Evolutionary conservation across 2,888 invertebrate species (phyloP).

Genomic region (Synergus gifuensis): DNA sequence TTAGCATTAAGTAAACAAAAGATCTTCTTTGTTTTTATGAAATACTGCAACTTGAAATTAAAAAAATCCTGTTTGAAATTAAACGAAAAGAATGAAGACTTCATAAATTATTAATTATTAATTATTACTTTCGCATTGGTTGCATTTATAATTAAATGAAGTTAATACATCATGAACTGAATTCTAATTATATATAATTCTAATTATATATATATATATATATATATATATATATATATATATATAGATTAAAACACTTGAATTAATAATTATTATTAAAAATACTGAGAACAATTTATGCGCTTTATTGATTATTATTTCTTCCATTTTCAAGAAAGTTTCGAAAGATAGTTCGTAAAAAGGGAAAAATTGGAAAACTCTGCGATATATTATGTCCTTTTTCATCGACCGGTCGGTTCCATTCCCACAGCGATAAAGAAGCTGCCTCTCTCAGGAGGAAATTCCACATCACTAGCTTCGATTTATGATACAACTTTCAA

Average conservation of each 20-base stretch:
- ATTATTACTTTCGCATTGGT: neutral
- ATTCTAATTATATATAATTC: too few relatives aligned
- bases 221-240: too few relatives aligned
- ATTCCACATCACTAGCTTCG: slow-evolving; percentile 38
- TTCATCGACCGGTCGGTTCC: slow-evolving; percentile 36
- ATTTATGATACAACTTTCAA: slow-evolving; percentile 38
- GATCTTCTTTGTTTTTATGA: neutral
- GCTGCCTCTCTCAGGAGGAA: slow-evolving; percentile 30
- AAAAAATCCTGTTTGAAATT: neutral
- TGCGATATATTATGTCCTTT: slow-evolving; percentile 36
- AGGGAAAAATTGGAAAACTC: slow-evolving; percentile 15
- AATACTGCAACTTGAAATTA: neutral
- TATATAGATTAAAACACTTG: neutral
- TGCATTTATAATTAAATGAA: neutral
- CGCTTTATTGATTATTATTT: neutral
- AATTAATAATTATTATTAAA: too few relatives aligned
- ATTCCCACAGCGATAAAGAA: slow-evolving; percentile 35
- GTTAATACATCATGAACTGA: neutral
- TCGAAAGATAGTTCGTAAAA: slow-evolving; percentile 5
- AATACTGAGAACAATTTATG: too few relatives aligned
- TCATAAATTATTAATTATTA: neutral
- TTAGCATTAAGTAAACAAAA: neutral
- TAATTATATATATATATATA: too few relatives aligned
- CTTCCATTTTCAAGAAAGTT: neutral
- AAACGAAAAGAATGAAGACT: neutral